phyloP scores from a whole-genome alignment of 2,113 vertebrate genomes.

The Psephotus haematonotus region DNA sequence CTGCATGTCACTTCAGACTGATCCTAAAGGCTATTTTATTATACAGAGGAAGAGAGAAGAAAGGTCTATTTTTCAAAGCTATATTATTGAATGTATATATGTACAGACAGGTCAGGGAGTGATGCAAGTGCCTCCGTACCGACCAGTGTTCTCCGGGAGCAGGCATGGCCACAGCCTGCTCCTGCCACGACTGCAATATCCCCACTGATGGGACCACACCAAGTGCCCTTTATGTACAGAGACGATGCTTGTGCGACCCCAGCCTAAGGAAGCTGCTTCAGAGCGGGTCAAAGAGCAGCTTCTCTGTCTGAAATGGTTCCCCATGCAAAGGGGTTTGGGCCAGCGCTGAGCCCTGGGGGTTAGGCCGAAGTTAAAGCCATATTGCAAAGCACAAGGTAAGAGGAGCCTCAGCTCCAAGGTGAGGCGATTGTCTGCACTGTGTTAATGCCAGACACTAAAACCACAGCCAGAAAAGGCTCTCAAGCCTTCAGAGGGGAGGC shows the following conservation, averaged over 20 bases:
- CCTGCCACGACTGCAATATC: conserved; percentile 25
- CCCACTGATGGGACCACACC: neutral
- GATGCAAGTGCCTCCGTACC: neutral
- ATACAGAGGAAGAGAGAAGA: conserved; percentile 38
- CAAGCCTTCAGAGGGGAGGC: neutral
- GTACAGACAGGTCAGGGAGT: conserved; percentile 45
- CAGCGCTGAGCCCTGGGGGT: neutral
- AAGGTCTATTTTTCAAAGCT: conserved; percentile 71
- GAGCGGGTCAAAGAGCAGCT: neutral
- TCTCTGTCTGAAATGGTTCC: neutral
- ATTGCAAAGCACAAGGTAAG: neutral
- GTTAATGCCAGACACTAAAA: conserved; percentile 28
- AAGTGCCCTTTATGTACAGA: neutral
- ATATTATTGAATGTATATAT: conserved; percentile 70
- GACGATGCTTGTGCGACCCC: neutral
- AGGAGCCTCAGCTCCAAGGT: neutral
- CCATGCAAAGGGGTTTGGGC: neutral
- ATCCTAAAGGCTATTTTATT: conserved; percentile 61
- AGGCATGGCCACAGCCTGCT: neutral
- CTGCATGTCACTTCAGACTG: conserved; percentile 40
- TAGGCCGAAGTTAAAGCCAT: conserved; percentile 14
- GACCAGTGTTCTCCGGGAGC: neutral
- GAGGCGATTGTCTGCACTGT: neutral
- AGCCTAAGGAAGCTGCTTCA: neutral
- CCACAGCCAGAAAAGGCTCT: neutral